Evolutionary conservation across 2,888 invertebrate species (phyloP).

Genomic region (Trypoxylon attenuatum): DNA sequence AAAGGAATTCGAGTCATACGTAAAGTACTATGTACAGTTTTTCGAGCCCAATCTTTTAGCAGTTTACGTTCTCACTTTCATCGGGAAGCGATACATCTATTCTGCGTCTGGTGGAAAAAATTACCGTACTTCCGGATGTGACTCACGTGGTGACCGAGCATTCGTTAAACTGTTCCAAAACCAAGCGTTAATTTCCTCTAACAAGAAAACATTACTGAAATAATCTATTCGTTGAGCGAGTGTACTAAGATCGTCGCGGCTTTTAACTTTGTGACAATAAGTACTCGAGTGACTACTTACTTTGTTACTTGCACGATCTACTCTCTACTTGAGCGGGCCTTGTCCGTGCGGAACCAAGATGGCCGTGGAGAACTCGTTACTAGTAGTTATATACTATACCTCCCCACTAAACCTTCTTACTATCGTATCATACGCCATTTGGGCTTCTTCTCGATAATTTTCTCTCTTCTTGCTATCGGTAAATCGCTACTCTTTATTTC

Average conservation of each 20-base stretch:
- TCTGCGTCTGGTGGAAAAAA: neutral
- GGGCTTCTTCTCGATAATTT: constrained; percentile 11
- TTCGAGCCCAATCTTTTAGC: no score
- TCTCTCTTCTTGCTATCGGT: no score
- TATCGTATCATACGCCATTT: no score
- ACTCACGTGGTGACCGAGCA: constrained; percentile 3
- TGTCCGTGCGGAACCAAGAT: constrained; percentile 67
- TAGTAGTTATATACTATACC: constrained; percentile 34
- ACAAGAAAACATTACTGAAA: constrained; percentile 60
- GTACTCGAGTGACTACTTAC: constrained; percentile 54
- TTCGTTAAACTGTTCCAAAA: constrained; percentile 27
- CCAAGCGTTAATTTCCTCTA: constrained; percentile 51
- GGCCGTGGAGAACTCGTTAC: constrained; percentile 49
- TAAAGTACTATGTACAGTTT: no score
- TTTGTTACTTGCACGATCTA: no score
- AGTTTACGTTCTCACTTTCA: neutral
- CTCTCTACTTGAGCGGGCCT: no score
- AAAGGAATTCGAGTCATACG: neutral
- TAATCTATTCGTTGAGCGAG: constrained; percentile 50
- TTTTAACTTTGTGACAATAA: constrained; percentile 57
- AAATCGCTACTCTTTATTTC: no score
- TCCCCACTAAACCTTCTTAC: no score
- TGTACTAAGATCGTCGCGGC: constrained; percentile 59
- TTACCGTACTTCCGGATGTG: neutral
- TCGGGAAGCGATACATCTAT: neutral